These are phyloP conservation scores for Callipepla squamata DNA, from an alignment of 2,113 vertebrate genomes.

Conservation along the genomic window DNA sequence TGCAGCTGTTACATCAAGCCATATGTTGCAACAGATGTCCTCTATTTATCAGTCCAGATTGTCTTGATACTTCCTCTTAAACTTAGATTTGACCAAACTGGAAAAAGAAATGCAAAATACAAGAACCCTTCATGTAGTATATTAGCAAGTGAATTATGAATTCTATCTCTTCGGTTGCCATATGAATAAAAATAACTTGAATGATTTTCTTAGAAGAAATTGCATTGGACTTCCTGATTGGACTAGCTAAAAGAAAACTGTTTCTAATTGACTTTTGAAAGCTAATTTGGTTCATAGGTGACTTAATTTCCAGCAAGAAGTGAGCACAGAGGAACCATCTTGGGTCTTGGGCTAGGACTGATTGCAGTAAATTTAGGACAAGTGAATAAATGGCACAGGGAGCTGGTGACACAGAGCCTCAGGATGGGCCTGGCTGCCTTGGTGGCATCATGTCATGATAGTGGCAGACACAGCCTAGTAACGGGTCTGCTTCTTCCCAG, in stretches of 20 bases:
- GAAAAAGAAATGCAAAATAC: not conserved
- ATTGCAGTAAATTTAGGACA: not conserved
- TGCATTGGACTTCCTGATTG: not conserved
- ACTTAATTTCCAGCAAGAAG: not conserved
- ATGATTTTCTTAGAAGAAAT: not conserved
- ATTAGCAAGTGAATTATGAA: not conserved
- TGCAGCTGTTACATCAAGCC: not conserved
- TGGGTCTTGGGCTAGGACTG: not conserved
- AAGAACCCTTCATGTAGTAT: not conserved
- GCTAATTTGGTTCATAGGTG: not conserved
- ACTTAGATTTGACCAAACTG: not conserved
- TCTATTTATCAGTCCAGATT: conserved; percentile 39
- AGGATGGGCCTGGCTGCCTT: not conserved
- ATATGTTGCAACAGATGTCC: conserved; percentile 21
- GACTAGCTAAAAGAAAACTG: not conserved
- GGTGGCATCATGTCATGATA: not conserved
- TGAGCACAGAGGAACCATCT: not conserved
- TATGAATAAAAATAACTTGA: not conserved
- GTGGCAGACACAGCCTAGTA: not conserved
- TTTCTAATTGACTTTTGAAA: not conserved
- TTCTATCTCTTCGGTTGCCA: not conserved
- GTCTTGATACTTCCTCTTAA: conserved; percentile 37
- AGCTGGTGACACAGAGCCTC: not conserved
- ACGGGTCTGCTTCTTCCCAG: not conserved
- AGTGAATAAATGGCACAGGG: not conserved